phyloP scores from a whole-genome alignment of 2,113 vertebrate genomes.

The Heloderma charlesbogerti region DNA sequence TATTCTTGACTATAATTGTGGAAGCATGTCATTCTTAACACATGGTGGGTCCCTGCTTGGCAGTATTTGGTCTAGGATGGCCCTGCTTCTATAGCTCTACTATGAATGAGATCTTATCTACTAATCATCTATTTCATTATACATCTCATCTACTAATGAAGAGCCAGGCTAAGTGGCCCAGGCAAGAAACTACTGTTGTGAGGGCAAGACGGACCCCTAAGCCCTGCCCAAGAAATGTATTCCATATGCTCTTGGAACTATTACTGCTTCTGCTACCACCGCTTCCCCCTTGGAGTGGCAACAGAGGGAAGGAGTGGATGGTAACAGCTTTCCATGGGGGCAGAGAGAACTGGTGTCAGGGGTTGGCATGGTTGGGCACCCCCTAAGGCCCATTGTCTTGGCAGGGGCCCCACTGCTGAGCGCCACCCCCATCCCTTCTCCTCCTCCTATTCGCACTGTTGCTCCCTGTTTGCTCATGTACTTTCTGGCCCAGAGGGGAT shows the following conservation, averaged over 20 bases:
- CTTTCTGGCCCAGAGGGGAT: background rate
- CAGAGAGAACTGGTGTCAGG: background rate
- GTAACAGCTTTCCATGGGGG: too few species aligned
- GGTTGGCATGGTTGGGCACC: background rate
- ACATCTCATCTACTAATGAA: background rate
- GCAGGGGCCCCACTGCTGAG: background rate
- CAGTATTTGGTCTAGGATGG: background rate
- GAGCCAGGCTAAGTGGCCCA: background rate
- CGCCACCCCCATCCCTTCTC: background rate
- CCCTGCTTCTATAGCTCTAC: background rate
- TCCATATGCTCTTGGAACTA: background rate
- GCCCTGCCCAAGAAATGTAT: background rate
- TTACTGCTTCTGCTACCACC: too few species aligned
- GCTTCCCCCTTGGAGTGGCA: background rate
- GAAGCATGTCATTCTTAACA: background rate
- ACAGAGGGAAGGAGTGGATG: background rate
- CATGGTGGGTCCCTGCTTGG: background rate
- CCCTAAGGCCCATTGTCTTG: background rate
- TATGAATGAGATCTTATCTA: too few species aligned
- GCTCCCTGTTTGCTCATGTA: background rate
- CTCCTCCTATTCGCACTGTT: background rate
- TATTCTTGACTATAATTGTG: background rate
- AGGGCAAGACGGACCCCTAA: background rate
- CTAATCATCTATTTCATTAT: too few species aligned
- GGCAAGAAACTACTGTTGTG: background rate